Base-by-base conservation (phyloP, 2,113 vertebrate genomes). In the Xerus inauris region DNA sequence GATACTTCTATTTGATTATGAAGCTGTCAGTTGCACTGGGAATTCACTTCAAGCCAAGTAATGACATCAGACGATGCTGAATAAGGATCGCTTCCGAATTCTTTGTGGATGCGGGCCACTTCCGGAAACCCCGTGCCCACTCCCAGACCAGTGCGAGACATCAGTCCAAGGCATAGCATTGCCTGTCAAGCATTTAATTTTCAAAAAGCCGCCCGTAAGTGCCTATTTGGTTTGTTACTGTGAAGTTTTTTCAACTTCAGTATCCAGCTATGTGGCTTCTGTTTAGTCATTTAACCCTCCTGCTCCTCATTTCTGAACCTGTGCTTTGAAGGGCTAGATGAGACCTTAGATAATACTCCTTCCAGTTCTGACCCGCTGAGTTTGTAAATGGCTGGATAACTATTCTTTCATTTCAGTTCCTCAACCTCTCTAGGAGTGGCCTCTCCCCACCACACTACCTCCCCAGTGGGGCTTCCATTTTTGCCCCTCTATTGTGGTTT, bases 1-100 rank as follows among this genome's bases (percentile, higher is more conserved):
- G 94, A 94, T 79, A 65, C 73, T 92, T 85, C 71, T 90, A 16
- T 92, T 87, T 93, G 91, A 87, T 96, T 87, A 80, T 28, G 80
- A 77, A 95, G 71, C 79, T 94, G 84, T 76, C 9, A 3, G 47
- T 86, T 65, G 94, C 79, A 5, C 76, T 95, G 96, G 96, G 94
- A 91, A 95, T 83, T 97, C 84, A 71, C 49, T 76, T 89, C 2
- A 8, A 95, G 89, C 62, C 49, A 54, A 87, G 75, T 28, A 69
- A 87, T 92, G 94, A 87, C 89, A 76, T 93, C 92, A 75, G 93
- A 71, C 2, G 10, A 49, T 59, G 72, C 67, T 16, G 57, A 79
- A 32, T 54, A n/a, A 62, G 0, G 4, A 51, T 22, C 24, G 75
- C 38, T 87, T 94, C 45, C 24, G 30, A 67, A 22, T 96, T 85